phyloP scores from a whole-genome alignment of 2,113 vertebrate species.

The Phalacrocorax pelagicus region DNA sequence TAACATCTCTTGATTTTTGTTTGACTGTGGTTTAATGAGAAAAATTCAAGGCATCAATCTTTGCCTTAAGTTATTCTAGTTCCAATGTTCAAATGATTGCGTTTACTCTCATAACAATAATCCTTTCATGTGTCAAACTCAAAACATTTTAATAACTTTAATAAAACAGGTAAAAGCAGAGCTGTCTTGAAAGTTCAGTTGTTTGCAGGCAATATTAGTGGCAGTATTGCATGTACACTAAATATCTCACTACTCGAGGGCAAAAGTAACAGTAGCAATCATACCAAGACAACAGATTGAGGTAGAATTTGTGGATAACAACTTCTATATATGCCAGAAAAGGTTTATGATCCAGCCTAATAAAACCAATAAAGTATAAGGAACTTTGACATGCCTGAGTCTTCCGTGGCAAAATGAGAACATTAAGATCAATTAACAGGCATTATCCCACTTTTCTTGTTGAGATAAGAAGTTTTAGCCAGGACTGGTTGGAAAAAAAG shows the following conservation, averaged over 20 bases:
- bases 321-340: neutral
- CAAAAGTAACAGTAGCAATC: neutral
- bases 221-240: neutral
- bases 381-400: neutral
- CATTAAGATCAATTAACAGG: neutral
- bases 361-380: neutral
- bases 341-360: neutral
- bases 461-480: neutral
- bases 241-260: neutral
- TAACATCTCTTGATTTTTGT: conserved; percentile 24
- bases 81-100: neutral
- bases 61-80: neutral
- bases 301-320: neutral
- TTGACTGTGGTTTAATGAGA: conserved; percentile 23
- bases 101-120: neutral
- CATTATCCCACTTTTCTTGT: neutral
- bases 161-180: neutral
- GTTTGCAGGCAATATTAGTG: neutral
- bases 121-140: neutral
- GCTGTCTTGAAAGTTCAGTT: neutral
- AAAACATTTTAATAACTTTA: neutral
- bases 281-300: neutral
- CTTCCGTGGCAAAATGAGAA: neutral
- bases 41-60: conserved; percentile 42
- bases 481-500: neutral